Conservation (phyloP, 2,797 vertebrate genomes). For the Harpagifer antarcticus region DNA sequence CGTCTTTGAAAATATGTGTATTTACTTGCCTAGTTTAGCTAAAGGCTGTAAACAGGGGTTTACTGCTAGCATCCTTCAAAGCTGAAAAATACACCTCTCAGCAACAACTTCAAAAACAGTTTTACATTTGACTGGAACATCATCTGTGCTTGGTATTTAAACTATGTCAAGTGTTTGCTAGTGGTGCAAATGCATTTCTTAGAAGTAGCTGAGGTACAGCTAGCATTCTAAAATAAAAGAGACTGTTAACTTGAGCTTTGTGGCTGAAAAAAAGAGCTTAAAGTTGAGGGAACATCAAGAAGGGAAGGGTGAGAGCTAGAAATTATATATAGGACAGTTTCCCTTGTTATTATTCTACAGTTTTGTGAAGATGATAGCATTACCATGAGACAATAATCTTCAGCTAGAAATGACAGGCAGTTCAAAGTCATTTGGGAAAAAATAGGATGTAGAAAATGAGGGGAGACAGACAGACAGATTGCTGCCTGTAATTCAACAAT, state of each 20-base stretch:
- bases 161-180: background rate
- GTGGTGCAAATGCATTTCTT: background rate
- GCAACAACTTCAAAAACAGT: background rate
- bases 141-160: background rate
- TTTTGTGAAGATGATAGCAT: constrained; percentile 10
- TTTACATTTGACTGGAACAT: background rate
- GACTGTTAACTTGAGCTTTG: constrained; percentile 9
- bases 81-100: background rate
- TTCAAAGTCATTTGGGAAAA: constrained; percentile 40
- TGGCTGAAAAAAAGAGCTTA: constrained; percentile 40
- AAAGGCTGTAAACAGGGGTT: background rate
- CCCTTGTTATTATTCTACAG: background rate
- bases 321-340: background rate
- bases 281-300: constrained; percentile 33
- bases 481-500: constrained; percentile 67
- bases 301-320: constrained; percentile 24
- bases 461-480: constrained; percentile 56
- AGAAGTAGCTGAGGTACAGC: background rate
- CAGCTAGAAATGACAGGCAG: constrained; percentile 23
- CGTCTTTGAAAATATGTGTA: too few species aligned
- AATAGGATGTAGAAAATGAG: constrained; percentile 45
- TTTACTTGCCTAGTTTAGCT: background rate
- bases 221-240: constrained; percentile 12
- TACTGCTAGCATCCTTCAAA: background rate
- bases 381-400: constrained; percentile 25